Evolutionary conservation across 2,113 vertebrate species (phyloP).

Genomic region (Leptocoma aspasia): DNA sequence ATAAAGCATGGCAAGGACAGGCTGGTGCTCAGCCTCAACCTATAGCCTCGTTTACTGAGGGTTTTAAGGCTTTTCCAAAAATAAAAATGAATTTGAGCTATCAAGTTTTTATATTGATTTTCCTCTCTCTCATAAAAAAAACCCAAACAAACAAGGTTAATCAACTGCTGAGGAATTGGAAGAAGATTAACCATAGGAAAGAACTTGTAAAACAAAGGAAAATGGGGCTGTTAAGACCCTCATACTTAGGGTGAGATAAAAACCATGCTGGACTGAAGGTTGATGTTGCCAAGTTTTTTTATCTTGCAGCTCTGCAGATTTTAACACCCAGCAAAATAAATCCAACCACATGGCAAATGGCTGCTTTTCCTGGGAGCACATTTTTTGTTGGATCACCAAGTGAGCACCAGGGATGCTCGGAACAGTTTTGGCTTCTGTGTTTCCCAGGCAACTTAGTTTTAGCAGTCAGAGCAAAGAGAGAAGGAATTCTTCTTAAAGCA

Average conservation of each 20-base stretch:
- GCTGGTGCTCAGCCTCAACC: neutral
- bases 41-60: neutral
- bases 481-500: neutral
- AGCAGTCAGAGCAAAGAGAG: neutral
- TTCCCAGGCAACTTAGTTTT: conserved; percentile 25
- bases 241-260: neutral
- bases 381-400: neutral
- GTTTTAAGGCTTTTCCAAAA: neutral
- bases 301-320: neutral
- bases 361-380: neutral
- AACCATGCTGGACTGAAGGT: neutral
- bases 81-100: neutral
- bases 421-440: neutral
- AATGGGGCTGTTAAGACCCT: neutral
- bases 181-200: neutral
- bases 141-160: no score
- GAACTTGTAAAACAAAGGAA: neutral
- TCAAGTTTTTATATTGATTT: conserved; percentile 3
- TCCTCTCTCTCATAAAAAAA: neutral
- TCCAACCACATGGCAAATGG: neutral
- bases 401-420: neutral
- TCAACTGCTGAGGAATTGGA: neutral
- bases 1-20: neutral
- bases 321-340: neutral
- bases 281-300: neutral